phyloP scores from a whole-genome alignment of 2,113 vertebrate species.

The Tichodroma muraria region DNA sequence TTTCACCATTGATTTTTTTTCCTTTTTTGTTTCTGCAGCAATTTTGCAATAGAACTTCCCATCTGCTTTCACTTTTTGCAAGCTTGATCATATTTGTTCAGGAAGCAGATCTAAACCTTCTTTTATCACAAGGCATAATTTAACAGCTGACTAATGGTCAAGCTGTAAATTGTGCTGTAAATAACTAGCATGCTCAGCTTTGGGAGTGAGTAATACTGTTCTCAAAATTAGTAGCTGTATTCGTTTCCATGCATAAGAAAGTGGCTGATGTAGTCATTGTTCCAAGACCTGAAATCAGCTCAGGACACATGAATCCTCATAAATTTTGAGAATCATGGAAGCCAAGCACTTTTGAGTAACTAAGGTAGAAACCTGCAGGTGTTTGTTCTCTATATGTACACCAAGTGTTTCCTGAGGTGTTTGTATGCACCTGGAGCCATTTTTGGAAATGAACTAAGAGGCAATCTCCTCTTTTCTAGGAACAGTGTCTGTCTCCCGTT shows the following conservation, averaged over 20 bases:
- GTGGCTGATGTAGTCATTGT: neutral
- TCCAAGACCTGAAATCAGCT: neutral
- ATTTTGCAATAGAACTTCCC: constrained; percentile 42
- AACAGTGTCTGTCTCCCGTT: neutral
- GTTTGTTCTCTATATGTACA: neutral
- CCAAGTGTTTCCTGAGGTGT: neutral
- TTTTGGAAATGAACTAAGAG: neutral
- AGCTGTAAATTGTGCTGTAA: neutral
- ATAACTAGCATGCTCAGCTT: neutral
- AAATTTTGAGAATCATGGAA: neutral
- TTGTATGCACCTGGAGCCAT: neutral
- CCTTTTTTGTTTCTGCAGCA: constrained; percentile 6
- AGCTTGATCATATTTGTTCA: constrained; percentile 3
- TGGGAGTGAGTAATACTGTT: neutral
- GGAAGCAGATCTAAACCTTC: neutral
- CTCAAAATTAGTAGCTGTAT: neutral
- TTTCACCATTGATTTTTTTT: neutral
- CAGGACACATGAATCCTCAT: neutral
- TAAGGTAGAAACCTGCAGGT: neutral
- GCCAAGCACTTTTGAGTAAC: neutral
- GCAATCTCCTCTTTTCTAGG: neutral
- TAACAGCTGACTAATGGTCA: constrained; percentile 33
- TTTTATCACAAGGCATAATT: constrained; percentile 7
- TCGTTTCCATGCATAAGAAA: neutral
- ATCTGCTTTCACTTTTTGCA: constrained; percentile 47